Conservation (phyloP, 2,113 vertebrate genomes). For the Romanogobio albipinnatus region DNA sequence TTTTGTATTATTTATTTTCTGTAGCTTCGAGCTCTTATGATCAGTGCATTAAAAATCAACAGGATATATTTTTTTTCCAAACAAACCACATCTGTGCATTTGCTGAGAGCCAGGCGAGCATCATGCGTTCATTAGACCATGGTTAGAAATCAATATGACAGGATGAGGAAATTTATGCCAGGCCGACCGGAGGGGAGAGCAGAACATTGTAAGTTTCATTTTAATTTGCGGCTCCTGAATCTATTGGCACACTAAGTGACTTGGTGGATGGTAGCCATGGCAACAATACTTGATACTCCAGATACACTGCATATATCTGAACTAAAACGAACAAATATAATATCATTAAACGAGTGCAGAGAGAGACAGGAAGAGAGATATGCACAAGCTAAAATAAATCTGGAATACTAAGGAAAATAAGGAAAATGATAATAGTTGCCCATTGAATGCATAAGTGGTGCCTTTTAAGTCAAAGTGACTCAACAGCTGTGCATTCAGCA, state of each 20-base stretch:
- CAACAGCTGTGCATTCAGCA: not conserved
- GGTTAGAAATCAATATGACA: constrained; percentile 39
- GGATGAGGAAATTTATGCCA: constrained; percentile 43
- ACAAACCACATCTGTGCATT: constrained; percentile 20
- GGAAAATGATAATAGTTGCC: not conserved
- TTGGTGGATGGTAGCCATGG: constrained; percentile 63
- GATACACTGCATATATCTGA: constrained; percentile 54
- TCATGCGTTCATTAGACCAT: constrained; percentile 25
- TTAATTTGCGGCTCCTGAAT: constrained; percentile 56
- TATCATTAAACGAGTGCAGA: constrained; percentile 45
- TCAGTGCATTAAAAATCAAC: constrained; percentile 13
- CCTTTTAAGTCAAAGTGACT: not conserved
- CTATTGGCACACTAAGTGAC: constrained; percentile 51
- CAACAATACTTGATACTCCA: constrained; percentile 59
- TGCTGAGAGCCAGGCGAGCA: constrained; percentile 1
- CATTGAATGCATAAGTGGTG: not conserved
- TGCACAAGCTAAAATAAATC: not conserved
- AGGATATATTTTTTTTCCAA: constrained; percentile 5
- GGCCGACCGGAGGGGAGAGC: constrained; percentile 42
- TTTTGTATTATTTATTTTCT: not conserved
- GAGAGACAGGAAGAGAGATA: not conserved
- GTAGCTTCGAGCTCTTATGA: not conserved
- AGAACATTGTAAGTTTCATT: constrained; percentile 52
- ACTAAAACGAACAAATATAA: constrained; percentile 49
- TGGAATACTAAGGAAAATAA: not conserved